These are phyloP conservation scores for Eueides isabella DNA, from an alignment of 1,140 invertebrate genomes.

Conservation along the genomic window DNA sequence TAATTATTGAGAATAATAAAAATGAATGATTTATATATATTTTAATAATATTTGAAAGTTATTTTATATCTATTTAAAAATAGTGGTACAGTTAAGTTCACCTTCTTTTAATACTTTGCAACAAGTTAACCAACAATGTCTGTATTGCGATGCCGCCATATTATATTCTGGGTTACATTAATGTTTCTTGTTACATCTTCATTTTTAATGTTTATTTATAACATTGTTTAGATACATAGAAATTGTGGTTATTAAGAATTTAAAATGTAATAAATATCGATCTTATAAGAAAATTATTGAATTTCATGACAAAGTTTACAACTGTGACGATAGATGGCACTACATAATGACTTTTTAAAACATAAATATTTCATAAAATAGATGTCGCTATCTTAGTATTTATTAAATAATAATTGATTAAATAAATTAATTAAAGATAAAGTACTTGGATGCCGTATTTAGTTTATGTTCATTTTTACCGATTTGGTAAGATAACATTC, in stretches of 20 bases:
- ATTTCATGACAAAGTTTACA: background rate
- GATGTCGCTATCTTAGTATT: conserved; percentile 26
- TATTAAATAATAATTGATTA: background rate
- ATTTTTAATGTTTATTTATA: no score
- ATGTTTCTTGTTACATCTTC: no score
- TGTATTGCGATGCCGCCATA: no score
- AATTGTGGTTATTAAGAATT: background rate
- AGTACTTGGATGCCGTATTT: no score
- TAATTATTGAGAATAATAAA: background rate
- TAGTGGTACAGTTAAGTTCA: no score
- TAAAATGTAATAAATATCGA: background rate
- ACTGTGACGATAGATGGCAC: conserved; percentile 16
- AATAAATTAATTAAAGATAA: no score
- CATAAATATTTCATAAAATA: conserved; percentile 5
- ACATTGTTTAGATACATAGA: background rate
- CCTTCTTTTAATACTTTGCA: background rate
- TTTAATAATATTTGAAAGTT: no score
- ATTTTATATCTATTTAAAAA: no score
- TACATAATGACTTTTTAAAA: background rate
- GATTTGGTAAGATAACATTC: no score
- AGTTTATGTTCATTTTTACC: no score
- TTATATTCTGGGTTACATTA: no score
- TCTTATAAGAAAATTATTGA: conserved; percentile 13
- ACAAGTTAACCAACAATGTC: background rate
- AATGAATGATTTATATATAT: no score